A percentile compares a stretch with the other conserved stretches of the same genome.
Conservation (phyloP, 2,113 vertebrate genomes). For the Crotalus tigris region DNA sequence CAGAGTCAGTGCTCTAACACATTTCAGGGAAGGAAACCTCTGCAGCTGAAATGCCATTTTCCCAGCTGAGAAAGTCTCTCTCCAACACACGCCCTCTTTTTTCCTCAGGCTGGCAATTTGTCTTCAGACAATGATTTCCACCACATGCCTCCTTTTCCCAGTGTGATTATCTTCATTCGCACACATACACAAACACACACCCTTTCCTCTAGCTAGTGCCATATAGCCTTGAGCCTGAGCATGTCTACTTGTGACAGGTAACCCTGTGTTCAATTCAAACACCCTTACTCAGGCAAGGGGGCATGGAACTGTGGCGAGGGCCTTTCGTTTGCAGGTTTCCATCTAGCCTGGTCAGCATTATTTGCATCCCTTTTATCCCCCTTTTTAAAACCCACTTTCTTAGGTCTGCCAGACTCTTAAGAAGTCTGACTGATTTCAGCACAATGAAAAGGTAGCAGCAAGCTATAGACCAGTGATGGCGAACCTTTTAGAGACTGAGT, state of each 20-base stretch:
- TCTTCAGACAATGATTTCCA: conserved; percentile 9
- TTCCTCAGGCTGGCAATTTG: neutral
- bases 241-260: neutral
- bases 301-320: neutral
- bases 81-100: neutral
- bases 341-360: neutral
- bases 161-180: neutral
- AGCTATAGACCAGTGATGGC: neutral
- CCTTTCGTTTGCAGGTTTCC: neutral
- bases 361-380: neutral
- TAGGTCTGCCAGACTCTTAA: neutral
- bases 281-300: neutral
- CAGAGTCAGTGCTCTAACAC: neutral
- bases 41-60: neutral
- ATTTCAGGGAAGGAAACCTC: neutral
- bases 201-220: neutral
- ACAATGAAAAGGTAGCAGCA: neutral
- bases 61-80: neutral
- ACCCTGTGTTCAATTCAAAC: neutral
- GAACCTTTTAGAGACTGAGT: too few species aligned
- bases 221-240: neutral
- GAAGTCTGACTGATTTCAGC: neutral
- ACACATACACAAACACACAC: neutral
- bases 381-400: neutral
- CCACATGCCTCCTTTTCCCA: neutral